These are phyloP conservation scores for Anisognathus igniventris DNA, from an alignment of 2,797 vertebrate species.

Conservation along the genomic window DNA sequence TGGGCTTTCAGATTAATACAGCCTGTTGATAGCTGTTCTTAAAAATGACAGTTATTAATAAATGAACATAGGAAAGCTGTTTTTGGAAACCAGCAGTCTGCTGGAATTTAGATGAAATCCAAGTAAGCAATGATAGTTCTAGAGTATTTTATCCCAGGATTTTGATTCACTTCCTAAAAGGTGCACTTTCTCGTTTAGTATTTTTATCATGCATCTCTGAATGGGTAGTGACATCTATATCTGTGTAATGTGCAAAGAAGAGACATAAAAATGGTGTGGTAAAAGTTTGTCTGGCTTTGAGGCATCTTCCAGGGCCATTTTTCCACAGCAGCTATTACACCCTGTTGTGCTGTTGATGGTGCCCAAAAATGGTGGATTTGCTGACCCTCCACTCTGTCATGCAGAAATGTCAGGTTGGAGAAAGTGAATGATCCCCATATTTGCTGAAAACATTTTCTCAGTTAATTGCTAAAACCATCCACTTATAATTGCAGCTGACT, in stretches of 20 bases:
- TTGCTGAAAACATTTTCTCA: not conserved
- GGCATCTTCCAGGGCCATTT: not conserved
- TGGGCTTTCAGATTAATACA: not conserved
- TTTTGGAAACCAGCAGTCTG: not conserved
- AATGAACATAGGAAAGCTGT: not conserved
- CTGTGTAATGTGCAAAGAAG: not conserved
- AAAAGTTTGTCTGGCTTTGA: not conserved
- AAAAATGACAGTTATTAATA: not conserved
- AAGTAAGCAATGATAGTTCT: not conserved
- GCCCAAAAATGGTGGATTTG: not conserved
- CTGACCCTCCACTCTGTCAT: not conserved
- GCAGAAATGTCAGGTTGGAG: not conserved
- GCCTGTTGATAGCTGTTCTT: not conserved
- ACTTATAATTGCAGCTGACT: not conserved
- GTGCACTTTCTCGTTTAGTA: not conserved
- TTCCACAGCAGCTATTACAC: not conserved
- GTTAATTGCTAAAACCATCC: not conserved
- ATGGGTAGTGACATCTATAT: not conserved
- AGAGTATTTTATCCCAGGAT: not conserved
- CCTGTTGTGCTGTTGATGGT: not conserved
- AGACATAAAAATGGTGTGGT: not conserved
- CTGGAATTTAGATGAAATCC: not conserved
- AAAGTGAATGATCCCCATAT: not conserved
- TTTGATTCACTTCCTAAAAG: not conserved
- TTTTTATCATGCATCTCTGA: not conserved